phyloP scores from a whole-genome alignment of 2,888 invertebrate genomes.

The Metalampra italica region DNA sequence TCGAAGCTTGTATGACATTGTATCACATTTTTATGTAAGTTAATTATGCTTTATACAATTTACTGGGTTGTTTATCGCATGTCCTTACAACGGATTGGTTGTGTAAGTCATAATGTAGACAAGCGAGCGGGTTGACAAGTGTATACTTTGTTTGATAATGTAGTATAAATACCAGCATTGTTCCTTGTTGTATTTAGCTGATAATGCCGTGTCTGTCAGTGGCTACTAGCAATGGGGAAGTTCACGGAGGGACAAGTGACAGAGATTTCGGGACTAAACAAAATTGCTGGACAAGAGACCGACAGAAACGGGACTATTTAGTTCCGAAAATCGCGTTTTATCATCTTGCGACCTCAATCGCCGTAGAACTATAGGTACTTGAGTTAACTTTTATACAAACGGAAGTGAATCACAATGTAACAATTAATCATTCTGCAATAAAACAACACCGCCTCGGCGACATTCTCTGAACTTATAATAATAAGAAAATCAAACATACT shows the following conservation, averaged over 20 bases:
- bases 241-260: too few relatives aligned
- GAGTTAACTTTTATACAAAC: slow-evolving; percentile 7
- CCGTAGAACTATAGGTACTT: not conserved
- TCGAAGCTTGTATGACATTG: not conserved
- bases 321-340: too few relatives aligned
- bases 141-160: not conserved
- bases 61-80: not conserved
- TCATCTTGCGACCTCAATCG: too few relatives aligned
- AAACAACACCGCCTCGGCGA: slow-evolving; percentile 20
- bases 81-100: not conserved
- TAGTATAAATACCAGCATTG: slow-evolving; percentile 12
- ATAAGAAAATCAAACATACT: slow-evolving; percentile 14
- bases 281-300: too few relatives aligned
- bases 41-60: not conserved
- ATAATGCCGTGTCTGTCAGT: slow-evolving; percentile 6
- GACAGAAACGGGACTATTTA: too few relatives aligned
- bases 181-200: slow-evolving; percentile 10
- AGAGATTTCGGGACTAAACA: too few relatives aligned
- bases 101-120: slow-evolving; percentile 4
- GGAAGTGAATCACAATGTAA: slow-evolving; percentile 26
- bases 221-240: not conserved
- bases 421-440: slow-evolving; percentile 24
- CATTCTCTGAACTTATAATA: slow-evolving; percentile 27
- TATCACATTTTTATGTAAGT: slow-evolving; percentile 2
- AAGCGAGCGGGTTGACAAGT: slow-evolving; percentile 1